Percentiles rank a stretch among this genome's conserved stretches.
Conservation (phyloP, 2,888 invertebrate genomes). For the Athalia rosae region DNA sequence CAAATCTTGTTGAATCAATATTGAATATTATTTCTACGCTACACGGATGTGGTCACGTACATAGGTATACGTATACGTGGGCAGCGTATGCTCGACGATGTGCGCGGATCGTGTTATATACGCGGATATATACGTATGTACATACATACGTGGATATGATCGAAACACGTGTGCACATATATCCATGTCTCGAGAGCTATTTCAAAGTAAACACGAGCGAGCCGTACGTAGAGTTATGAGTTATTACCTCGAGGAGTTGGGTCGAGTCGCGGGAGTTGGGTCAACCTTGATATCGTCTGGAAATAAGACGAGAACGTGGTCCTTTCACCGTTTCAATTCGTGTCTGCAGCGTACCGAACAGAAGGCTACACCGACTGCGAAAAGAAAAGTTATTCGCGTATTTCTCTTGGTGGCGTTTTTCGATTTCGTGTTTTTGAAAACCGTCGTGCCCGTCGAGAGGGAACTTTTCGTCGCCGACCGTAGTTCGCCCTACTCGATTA, state of each 20-base stretch:
- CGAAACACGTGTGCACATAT: neutral
- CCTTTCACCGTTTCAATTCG: neutral
- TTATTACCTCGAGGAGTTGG: conserved; percentile 49
- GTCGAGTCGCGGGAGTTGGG: conserved; percentile 16
- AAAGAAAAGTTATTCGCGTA: too few species aligned
- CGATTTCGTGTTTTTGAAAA: conserved; percentile 33
- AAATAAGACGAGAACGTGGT: conserved; percentile 26
- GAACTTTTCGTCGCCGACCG: conserved; percentile 19
- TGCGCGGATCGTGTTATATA: neutral
- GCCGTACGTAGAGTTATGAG: conserved; percentile 45
- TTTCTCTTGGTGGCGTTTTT: too few species aligned
- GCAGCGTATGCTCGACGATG: neutral
- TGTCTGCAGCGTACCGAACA: neutral
- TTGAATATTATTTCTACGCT: conserved; percentile 60
- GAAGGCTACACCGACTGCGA: too few species aligned
- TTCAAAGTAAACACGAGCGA: conserved; percentile 57
- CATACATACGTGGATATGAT: neutral
- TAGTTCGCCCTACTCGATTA: conserved; percentile 1
- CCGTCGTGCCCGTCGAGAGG: conserved; percentile 12
- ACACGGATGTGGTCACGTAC: conserved; percentile 25
- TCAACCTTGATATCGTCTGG: conserved; percentile 6
- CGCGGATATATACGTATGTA: neutral
- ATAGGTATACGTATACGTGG: too few species aligned
- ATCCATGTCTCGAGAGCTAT: conserved; percentile 48
- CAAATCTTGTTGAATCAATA: conserved; percentile 61